A percentile compares a stretch with the other conserved stretches of the same genome.
These are phyloP conservation scores for Eulemur macaco DNA, from an alignment of 2,113 vertebrate genomes.

Conservation along the genomic window DNA sequence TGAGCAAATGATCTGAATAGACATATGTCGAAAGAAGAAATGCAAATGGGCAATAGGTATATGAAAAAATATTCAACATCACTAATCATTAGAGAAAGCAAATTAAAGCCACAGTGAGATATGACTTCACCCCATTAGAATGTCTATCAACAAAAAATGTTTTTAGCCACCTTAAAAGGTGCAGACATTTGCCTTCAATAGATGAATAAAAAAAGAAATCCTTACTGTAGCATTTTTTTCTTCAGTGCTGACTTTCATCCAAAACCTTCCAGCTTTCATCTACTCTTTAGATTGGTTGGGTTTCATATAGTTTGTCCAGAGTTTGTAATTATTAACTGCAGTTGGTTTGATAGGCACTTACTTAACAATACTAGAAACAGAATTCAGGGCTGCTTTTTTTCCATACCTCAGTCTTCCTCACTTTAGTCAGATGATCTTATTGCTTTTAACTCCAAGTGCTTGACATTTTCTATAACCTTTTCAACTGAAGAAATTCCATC, in stretches of 20 bases:
- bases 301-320: neutral
- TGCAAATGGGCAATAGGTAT: neutral
- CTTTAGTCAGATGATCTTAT: neutral
- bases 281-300: neutral
- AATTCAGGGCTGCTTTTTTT: neutral
- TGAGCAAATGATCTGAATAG: no score
- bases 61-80: neutral
- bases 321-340: neutral
- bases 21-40: no score
- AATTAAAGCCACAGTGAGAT: neutral
- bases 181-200: neutral
- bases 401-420: neutral
- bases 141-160: neutral
- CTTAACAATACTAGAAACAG: neutral
- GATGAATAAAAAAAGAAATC: neutral
- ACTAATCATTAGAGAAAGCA: neutral
- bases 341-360: neutral
- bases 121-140: neutral
- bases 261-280: neutral
- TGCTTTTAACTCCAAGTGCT: neutral
- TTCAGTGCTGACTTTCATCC: neutral
- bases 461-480: neutral
- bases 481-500: neutral
- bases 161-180: neutral
- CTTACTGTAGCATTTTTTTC: neutral